Evolutionary conservation across 1,140 invertebrate genomes (phyloP).

Genomic region (Drosophila pectinifera): DNA sequence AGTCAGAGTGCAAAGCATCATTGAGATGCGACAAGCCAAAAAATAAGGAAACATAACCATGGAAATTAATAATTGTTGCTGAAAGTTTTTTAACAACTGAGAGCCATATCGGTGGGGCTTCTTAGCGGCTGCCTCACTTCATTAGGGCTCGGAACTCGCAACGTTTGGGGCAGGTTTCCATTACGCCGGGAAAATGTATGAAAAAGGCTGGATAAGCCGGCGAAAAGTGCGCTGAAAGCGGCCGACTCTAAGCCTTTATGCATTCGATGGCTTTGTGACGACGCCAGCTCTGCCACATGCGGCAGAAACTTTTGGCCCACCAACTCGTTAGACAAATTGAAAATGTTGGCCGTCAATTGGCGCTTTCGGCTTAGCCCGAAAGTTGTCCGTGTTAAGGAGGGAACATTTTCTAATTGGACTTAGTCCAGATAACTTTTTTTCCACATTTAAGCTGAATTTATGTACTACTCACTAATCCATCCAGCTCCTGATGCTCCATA

Average conservation of each 20-base stretch:
- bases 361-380: conserved; percentile 54
- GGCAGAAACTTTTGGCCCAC: conserved; percentile 65
- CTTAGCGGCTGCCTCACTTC: conserved; percentile 54
- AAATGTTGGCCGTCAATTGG: conserved; percentile 78
- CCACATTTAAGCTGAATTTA: conserved; percentile 15
- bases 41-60: conserved; percentile 42
- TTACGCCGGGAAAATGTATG: conserved; percentile 40
- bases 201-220: neutral
- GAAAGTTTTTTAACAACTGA: conserved; percentile 63
- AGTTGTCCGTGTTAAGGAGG: conserved; percentile 47
- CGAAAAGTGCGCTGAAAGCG: conserved; percentile 11
- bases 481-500: neutral
- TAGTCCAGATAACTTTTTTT: conserved; percentile 12
- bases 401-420: conserved; percentile 38
- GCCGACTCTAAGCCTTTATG: conserved; percentile 75
- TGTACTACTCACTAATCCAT: conserved; percentile 28
- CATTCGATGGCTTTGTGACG: conserved; percentile 79
- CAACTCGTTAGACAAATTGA: conserved; percentile 81
- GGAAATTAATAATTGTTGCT: conserved; percentile 68
- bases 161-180: conserved; percentile 66
- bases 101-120: conserved; percentile 1
- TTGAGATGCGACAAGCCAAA: conserved; percentile 23
- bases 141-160: conserved; percentile 68
- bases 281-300: conserved; percentile 54
- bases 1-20: conserved; percentile 46